A percentile compares a stretch with the other conserved stretches of the same genome.
Evolutionary conservation across 53 echinoderm and acorn worm genomes (phyloP).

Genomic region (Holothuria scabra): DNA sequence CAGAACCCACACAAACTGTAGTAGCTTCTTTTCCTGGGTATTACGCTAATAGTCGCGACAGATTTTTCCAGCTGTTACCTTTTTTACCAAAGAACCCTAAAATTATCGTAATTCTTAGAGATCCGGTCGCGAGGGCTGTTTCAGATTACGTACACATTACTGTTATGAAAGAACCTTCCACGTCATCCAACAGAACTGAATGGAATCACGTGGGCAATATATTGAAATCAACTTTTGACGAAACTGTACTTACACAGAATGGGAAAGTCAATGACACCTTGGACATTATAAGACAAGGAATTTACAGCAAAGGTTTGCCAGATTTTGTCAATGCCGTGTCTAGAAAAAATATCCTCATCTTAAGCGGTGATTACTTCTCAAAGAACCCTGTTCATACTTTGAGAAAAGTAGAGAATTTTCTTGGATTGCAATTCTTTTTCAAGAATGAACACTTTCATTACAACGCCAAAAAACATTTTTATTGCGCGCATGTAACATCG

Average conservation of each 20-base stretch:
- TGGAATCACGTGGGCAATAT: neutral
- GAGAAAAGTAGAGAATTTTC: neutral
- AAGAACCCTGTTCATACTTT: slow-evolving; percentile 25
- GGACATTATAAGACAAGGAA: too few relatives aligned
- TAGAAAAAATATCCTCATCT: neutral
- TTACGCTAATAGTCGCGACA: neutral
- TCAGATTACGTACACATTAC: slow-evolving; percentile 40
- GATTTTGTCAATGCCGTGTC: too few relatives aligned
- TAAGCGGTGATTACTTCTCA: slow-evolving; percentile 20
- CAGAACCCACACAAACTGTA: too few relatives aligned
- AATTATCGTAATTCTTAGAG: slow-evolving; percentile 42
- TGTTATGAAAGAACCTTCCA: too few relatives aligned
- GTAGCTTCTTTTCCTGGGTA: slow-evolving; percentile 1
- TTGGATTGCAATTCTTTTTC: neutral
- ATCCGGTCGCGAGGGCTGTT: slow-evolving; percentile 35
- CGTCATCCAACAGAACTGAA: neutral
- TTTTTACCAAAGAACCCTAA: slow-evolving; percentile 3
- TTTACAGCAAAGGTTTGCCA: too few relatives aligned
- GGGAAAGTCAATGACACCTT: too few relatives aligned
- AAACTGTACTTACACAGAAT: slow-evolving; percentile 8
- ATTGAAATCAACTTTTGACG: slow-evolving; percentile 35
- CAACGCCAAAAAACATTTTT: too few relatives aligned
- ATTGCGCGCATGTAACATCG: too few relatives aligned
- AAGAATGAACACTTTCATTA: neutral
- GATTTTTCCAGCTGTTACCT: neutral